Base-by-base conservation (phyloP, 1,140 invertebrate species). In the Ostrea denselamellosa region DNA sequence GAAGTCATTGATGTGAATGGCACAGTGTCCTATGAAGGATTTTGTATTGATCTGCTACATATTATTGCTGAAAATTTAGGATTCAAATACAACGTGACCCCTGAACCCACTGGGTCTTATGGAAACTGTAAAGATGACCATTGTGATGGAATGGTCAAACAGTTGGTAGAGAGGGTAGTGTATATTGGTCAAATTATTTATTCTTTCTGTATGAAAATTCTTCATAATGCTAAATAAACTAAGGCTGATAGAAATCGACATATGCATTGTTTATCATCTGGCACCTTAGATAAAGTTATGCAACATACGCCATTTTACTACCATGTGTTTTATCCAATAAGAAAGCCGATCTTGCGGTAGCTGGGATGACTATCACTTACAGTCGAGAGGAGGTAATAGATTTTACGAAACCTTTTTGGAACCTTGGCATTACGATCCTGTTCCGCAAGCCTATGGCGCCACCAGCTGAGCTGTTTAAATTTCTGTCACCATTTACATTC, bases 111-210 rank as follows among this genome's bases (percentile, higher is more conserved):
- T 25, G 82, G 53, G 51, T 10, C 17, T 22, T 83, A 83, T 83
- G 82, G 82, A 2, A 83, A 54, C 44, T 83, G 82, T 83, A 9
- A 71, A 28, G 68, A 25, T 19, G 53, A 83, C 5, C 9, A 19
- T 9, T 83, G 82, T 83, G 53, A 52, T 83, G 82, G 82, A 54
- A 83, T 83, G 82, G 53, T 83, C 51, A 83, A 83, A 54, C 51
- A 52, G 53, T 17, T 83, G 12, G 82, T 83, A 53, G 53, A 52
- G 19, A 52, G 53, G 44, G 82, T n/a, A 83, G 19, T 44, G 34
- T 44, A 44, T 44, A 44, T 1, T 44, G 34, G 5, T 44, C 34
- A 44, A 44, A 44, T 44, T 44, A 44, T 44, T 44, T 44, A 44
- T 44, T 44, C 34, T 44, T 44, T 44, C 34, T 44, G 34, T 44